These are phyloP conservation scores for Eulithis prunata DNA, from an alignment of 2,888 invertebrate species.

Conservation along the genomic window DNA sequence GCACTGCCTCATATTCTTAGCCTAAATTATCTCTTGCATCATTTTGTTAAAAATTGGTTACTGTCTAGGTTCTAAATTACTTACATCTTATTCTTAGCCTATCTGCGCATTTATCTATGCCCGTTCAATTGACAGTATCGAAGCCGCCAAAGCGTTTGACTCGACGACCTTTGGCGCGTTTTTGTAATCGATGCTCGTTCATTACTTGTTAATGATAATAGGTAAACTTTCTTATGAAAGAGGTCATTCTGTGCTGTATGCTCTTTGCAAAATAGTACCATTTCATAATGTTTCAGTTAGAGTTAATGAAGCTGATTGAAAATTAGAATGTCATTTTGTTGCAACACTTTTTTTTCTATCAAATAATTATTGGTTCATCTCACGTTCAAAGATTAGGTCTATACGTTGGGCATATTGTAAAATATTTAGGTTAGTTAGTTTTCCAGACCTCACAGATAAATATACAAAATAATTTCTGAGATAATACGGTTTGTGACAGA, in stretches of 20 bases:
- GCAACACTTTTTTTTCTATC: not conserved
- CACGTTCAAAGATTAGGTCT: too few relatives aligned
- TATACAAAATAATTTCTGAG: too few relatives aligned
- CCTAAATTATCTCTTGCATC: too few relatives aligned
- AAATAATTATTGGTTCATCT: too few relatives aligned
- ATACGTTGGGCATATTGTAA: too few relatives aligned
- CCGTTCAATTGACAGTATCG: conserved; percentile 43
- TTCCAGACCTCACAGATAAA: too few relatives aligned
- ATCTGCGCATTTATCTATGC: conserved; percentile 33
- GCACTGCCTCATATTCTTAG: too few relatives aligned
- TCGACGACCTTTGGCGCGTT: conserved; percentile 53
- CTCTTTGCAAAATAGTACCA: conserved; percentile 31
- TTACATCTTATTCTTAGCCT: not conserved
- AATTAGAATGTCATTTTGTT: conserved; percentile 1
- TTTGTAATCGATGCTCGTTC: conserved; percentile 58
- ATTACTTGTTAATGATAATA: conserved; percentile 50
- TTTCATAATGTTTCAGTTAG: conserved; percentile 14
- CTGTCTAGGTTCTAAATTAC: too few relatives aligned
- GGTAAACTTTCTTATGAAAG: conserved; percentile 37
- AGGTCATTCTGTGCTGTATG: conserved; percentile 27
- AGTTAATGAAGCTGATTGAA: conserved; percentile 13
- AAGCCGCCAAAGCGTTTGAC: conserved; percentile 63
- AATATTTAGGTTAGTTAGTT: too few relatives aligned
- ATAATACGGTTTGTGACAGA: too few relatives aligned
- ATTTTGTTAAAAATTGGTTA: too few relatives aligned